These are phyloP conservation scores for Cordilura impudica DNA, from an alignment of 2,888 invertebrate species.

Conservation along the genomic window DNA sequence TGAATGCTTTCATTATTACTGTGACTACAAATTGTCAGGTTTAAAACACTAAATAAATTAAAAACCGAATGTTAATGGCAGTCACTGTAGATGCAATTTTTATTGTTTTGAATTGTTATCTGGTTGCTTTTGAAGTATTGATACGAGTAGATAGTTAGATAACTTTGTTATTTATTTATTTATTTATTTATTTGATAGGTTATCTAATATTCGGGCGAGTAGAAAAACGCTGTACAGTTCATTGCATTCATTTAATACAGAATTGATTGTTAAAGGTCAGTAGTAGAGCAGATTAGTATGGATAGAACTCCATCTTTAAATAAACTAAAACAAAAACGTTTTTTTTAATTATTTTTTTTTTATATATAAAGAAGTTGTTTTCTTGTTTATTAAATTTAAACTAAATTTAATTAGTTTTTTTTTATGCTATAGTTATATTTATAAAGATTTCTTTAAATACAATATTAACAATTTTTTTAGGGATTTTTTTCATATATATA, in stretches of 20 bases:
- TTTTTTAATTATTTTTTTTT: slow-evolving; percentile 23
- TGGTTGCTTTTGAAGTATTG: background rate
- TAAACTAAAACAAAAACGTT: background rate
- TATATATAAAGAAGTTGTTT: slow-evolving; percentile 53
- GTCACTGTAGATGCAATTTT: slow-evolving; percentile 23
- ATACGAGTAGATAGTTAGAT: too few species aligned
- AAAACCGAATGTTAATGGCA: too few species aligned
- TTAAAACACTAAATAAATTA: too few species aligned
- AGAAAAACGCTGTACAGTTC: too few species aligned
- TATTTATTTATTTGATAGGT: slow-evolving; percentile 44
- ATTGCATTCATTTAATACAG: slow-evolving; percentile 64
- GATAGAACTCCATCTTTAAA: background rate
- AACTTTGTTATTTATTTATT: too few species aligned
- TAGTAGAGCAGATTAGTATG: too few species aligned
- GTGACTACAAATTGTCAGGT: too few species aligned
- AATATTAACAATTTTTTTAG: slow-evolving; percentile 61
- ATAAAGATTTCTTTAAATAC: slow-evolving; percentile 51
- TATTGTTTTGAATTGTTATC: slow-evolving; percentile 28
- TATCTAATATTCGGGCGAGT: too few species aligned
- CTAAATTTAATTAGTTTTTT: slow-evolving; percentile 64
- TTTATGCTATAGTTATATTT: slow-evolving; percentile 56
- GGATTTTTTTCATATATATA: slow-evolving; percentile 46
- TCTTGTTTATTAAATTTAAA: slow-evolving; percentile 67
- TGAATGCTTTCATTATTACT: too few species aligned
- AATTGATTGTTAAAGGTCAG: slow-evolving; percentile 75